Evolutionary conservation across 2,797 vertebrate species (phyloP), one percentile per base, ranked within the genome.

Genomic region (Mormyrops boulengeri): DNA sequence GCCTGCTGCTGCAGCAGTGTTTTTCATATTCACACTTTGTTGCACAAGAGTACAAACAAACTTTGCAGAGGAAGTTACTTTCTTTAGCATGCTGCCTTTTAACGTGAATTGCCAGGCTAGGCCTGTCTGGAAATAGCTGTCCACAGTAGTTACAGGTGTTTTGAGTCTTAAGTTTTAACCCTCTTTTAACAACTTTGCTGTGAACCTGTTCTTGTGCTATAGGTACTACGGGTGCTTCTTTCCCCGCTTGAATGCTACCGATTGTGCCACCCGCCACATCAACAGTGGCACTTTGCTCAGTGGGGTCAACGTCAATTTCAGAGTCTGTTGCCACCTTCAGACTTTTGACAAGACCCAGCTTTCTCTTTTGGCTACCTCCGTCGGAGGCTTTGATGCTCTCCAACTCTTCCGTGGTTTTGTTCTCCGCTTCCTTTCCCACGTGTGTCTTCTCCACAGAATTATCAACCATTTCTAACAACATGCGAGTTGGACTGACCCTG

Each of bases 111-210:
- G 96, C 95, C 86, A 97, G 92, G 89, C 93, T 95, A 69, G 93
- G 91, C 91, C 90, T 94, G 90, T 96, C 94, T 50, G 94, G 92
- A 88, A 97, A 96, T 91, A 93, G 92, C 57, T 95, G 94, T 52
- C 95, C 96, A 94, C 97, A 96, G 60, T 95, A 95, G 90, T 91
- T 89, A 89, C 96, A 97, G 52, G 95, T 92, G 92, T 96, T 93
- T 85, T 93, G 92, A 22, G 93, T 88, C 90, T 97, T 96, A 38
- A 91, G 90, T 88, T 96, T 94, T 34, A 92, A 93, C 41, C 91
- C 94, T 90, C 93, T 92, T 91, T 95, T 95, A 91, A 93, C 44
- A 30, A 52, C 62, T 80, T 88, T 85, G 26, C 88, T 88, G 4
- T 85, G 47, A 84, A 22, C 22, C n/a, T 52, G 55, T 50, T 85